Conservation (phyloP, 2,113 vertebrate genomes). For the Ramphastos sulfuratus region DNA sequence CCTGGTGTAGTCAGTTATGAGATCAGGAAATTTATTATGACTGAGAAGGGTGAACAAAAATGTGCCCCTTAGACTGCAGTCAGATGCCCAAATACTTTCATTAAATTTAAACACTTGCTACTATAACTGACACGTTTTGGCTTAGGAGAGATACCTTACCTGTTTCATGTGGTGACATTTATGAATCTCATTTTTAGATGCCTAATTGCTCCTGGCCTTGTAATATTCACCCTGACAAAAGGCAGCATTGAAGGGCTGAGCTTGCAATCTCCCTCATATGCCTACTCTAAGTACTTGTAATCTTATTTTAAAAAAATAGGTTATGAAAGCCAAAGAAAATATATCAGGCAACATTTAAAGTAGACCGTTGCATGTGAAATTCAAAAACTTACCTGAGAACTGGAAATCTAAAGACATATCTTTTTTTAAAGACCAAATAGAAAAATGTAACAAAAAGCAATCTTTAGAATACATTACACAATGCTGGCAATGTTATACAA, state of each 20-base stretch:
- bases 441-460: background rate
- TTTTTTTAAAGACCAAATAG: background rate
- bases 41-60: background rate
- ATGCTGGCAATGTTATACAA: slow-evolving; percentile 36
- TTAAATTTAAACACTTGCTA: background rate
- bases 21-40: background rate
- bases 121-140: background rate
- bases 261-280: background rate
- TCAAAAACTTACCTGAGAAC: slow-evolving; percentile 54
- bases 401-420: background rate
- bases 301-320: background rate
- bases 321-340: background rate
- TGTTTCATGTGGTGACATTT: background rate
- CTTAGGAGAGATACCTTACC: background rate
- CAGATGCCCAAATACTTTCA: background rate
- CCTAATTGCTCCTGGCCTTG: background rate
- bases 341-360: background rate
- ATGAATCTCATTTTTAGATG: background rate
- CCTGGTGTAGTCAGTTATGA: background rate
- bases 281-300: background rate
- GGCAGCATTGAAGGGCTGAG: background rate
- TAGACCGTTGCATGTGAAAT: background rate
- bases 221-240: background rate
- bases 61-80: background rate
- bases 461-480: slow-evolving; percentile 1